Evolutionary conservation across 2,113 vertebrate genomes (phyloP).

Genomic region (Menura novaehollandiae): DNA sequence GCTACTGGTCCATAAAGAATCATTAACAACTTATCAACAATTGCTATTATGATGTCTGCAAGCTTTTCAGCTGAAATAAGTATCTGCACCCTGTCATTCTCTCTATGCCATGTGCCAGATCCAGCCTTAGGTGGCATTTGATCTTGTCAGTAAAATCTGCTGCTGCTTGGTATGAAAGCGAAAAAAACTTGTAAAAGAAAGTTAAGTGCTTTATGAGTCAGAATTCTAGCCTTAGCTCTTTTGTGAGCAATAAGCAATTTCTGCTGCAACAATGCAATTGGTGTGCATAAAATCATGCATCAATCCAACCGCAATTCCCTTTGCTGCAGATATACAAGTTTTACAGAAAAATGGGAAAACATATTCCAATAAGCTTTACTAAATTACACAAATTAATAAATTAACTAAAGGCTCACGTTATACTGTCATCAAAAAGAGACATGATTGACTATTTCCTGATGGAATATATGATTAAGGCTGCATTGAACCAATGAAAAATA

Average conservation of each 20-base stretch:
- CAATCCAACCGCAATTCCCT: neutral
- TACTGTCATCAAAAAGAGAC: neutral
- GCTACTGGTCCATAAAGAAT: neutral
- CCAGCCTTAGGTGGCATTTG: neutral
- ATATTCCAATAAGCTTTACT: neutral
- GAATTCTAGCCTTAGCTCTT: neutral
- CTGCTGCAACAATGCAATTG: neutral
- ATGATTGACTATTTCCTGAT: neutral
- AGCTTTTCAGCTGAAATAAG: neutral
- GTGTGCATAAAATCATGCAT: neutral
- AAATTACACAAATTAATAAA: neutral
- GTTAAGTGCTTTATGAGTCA: neutral
- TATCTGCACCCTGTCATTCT: neutral
- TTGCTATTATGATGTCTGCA: neutral
- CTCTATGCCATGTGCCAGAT: neutral
- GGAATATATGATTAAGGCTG: neutral
- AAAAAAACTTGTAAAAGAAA: neutral
- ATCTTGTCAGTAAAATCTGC: neutral
- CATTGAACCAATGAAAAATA: neutral
- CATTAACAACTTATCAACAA: neutral
- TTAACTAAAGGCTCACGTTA: neutral
- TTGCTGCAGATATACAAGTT: neutral
- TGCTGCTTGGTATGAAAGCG: neutral
- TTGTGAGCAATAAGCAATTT: neutral
- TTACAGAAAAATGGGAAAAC: neutral